Base-by-base conservation (phyloP, 2,888 invertebrate genomes). In the Sipunculus nudus region DNA sequence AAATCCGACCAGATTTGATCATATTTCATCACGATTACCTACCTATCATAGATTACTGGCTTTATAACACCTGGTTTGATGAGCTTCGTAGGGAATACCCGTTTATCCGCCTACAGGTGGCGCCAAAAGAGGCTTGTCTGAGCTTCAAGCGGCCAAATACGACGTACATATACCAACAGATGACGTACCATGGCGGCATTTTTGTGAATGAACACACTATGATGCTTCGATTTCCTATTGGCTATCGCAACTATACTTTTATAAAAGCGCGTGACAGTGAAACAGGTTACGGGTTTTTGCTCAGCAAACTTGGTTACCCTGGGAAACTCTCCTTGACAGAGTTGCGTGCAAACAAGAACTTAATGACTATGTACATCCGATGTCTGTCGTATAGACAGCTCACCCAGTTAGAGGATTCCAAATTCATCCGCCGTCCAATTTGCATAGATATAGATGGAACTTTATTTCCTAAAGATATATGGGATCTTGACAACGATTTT, bases 1-100 rank as follows among this genome's bases (percentile, higher is more conserved):
- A 70, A 2, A 39, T 79, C 28, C 63, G 71, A 47, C 78, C 79
- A 1, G 79, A 80, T 61, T 63, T 65, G n/a, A 67, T 80, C 3
- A 71, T 78, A 35, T 74, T 80, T 52, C 73, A 73, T 32, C 75
- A 73, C 50, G 61, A 67, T 5, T 19, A 49, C 1, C 25, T 61
- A 25, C 76, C 77, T 16, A 67, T 72, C 6, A 32, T 67, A 13
- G 77, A 77, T 56, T 50, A 48, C 13, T 72, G 72, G 72, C 35
- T 59, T 1, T 72, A 72, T 60, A 72, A 72, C 45, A 72, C 70
- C 8, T 72, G 72, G 72, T 65, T 65, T 45, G 56, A 61, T 5
- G 3, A 45, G 16, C n/a, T 53, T 3, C 21, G 16, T 13, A 29
- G 38, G 28, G 39, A 32, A n/a, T 52, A 28, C 28, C 39, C 52